Evolutionary conservation across 2,113 vertebrate genomes (phyloP), one percentile per base, ranked within the genome.

Genomic region (Terrapene triunguis): DNA sequence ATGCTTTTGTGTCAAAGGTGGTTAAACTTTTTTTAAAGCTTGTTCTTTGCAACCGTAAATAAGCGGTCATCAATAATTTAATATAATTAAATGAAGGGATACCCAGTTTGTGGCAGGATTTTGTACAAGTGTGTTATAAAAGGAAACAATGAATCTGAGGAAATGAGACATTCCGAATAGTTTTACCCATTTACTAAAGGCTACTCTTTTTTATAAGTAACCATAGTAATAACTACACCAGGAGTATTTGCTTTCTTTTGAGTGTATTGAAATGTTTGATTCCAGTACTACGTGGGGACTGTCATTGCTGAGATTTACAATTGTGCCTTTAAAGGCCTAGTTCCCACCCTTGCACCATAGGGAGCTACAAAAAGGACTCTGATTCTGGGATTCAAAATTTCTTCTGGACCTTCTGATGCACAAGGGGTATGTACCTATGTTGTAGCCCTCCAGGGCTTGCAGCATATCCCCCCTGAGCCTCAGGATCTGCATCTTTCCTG

Each of bases 41-140:
- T 95, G 16, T 55, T 95, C 92, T 55, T 94, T 93, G 17, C 38
- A 95, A 50, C 85, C 65, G 5, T 88, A 95, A 95, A 96, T 80
- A 95, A 92, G 95, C 7, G 35, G 90, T 44, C 82, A 87, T 69
- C 93, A 96, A 92, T 89, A 88, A 86, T 76, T 76, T 86, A 84
- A 95, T 55, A 86, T 69, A 69, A n/a, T 69, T 19, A 38, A 69
- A 69, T 69, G 65, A 69, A 69, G 8, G 9, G 17, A 69, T 69
- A n/a, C 14, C 14, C 65, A 19, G 35, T 69, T 69, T 69, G 65
- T 69, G 29, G 16, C 16, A 69, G 14, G 65, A n/a, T 69, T 35
- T 69, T 38, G 65, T 69, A 69, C 35, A 69, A 17, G 17, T 69
- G 8, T 69, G 8, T 69, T 69, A 38, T 29, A 29, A 59, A 59